These are phyloP conservation scores for Mungos mungo DNA, from an alignment of 2,113 vertebrate species.

Conservation along the genomic window DNA sequence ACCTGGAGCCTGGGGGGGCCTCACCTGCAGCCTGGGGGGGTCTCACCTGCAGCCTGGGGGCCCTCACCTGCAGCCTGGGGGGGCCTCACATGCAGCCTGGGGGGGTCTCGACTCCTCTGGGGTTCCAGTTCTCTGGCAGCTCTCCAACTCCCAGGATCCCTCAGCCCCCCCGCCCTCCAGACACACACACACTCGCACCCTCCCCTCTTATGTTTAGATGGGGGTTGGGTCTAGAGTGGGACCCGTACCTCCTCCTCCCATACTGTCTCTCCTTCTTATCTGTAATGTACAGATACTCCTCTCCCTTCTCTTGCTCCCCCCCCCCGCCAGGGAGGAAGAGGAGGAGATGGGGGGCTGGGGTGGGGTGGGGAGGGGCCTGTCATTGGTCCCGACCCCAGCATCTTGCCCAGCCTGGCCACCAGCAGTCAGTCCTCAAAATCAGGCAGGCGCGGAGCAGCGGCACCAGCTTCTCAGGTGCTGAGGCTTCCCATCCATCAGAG, in stretches of 20 bases:
- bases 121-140: background rate
- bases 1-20: background rate
- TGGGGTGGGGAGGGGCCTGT: background rate
- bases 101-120: background rate
- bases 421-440: background rate
- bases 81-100: too few relatives aligned
- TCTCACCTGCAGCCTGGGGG: background rate
- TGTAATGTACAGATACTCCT: constrained; percentile 54
- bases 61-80: too few relatives aligned
- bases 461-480: background rate
- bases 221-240: too few relatives aligned
- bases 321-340: background rate
- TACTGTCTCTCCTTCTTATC: constrained; percentile 57
- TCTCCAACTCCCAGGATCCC: background rate
- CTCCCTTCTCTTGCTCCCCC: background rate
- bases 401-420: background rate
- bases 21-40: background rate
- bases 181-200: background rate
- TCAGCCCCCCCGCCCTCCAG: background rate
- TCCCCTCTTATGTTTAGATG: background rate
- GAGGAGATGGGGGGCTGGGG: background rate
- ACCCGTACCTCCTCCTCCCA: background rate
- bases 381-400: background rate
- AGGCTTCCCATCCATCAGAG: too few relatives aligned
- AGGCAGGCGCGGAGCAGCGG: background rate